Percentiles rank a stretch among this genome's conserved stretches.
These are phyloP conservation scores for Volucella bombylans DNA, from an alignment of 2,888 invertebrate species.

Conservation along the genomic window DNA sequence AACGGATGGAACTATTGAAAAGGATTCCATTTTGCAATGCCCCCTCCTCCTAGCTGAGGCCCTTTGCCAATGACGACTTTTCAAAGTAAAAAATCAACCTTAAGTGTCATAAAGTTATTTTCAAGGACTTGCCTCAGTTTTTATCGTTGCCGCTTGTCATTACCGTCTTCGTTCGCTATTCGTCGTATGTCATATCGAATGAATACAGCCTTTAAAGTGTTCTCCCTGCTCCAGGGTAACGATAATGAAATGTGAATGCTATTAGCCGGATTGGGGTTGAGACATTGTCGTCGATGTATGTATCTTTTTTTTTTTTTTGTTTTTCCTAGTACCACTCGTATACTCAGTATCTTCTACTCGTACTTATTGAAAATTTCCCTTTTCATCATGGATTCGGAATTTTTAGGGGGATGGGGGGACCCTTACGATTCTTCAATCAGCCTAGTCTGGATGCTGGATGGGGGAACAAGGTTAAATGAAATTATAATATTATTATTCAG, in stretches of 20 bases:
- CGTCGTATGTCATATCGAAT: slow-evolving; percentile 9
- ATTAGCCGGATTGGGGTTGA: neutral
- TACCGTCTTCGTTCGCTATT: too few species aligned
- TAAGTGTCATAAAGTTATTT: slow-evolving; percentile 58
- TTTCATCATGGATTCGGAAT: slow-evolving; percentile 30
- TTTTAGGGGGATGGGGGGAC: neutral
- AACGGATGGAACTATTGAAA: slow-evolving; percentile 18
- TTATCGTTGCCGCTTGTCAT: too few species aligned
- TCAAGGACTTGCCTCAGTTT: slow-evolving; percentile 14
- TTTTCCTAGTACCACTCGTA: neutral
- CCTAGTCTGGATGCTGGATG: neutral
- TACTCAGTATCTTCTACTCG: neutral
- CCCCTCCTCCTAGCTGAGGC: neutral
- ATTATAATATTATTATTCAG: slow-evolving; percentile 68
- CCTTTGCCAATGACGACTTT: too few species aligned
- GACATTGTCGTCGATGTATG: neutral
- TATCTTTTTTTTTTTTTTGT: neutral
- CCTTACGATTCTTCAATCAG: slow-evolving; percentile 44
- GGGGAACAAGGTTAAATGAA: slow-evolving; percentile 53
- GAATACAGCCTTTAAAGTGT: too few species aligned
- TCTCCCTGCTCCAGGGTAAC: too few species aligned
- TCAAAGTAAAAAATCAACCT: slow-evolving; percentile 46
- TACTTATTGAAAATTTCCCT: slow-evolving; percentile 13
- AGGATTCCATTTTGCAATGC: slow-evolving; percentile 33
- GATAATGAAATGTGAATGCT: slow-evolving; percentile 57